These are phyloP conservation scores for Spondyliosoma cantharus DNA, from an alignment of 2,797 vertebrate genomes.

Conservation along the genomic window DNA sequence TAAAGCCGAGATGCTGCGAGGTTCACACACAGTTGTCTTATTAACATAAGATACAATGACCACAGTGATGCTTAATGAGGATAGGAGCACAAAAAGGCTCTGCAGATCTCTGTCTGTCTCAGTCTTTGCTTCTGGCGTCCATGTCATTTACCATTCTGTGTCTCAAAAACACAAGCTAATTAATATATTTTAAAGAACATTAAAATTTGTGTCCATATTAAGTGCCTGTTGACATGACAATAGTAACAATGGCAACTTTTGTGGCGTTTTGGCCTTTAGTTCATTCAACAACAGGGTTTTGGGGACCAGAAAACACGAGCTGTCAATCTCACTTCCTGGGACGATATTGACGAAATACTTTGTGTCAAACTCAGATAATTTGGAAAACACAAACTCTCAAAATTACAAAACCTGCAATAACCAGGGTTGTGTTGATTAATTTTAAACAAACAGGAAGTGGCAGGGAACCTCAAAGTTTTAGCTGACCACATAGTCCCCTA, in stretches of 20 bases:
- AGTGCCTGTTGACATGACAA: too few relatives aligned
- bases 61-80: conserved; percentile 65
- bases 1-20: conserved; percentile 49
- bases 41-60: conserved; percentile 63
- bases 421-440: too few relatives aligned
- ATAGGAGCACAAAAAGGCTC: conserved; percentile 53
- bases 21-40: conserved; percentile 53
- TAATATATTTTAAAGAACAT: not conserved
- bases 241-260: too few relatives aligned
- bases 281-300: too few relatives aligned
- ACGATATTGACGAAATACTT: too few relatives aligned
- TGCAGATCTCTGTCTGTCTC: conserved; percentile 30
- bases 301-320: too few relatives aligned
- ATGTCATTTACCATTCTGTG: not conserved
- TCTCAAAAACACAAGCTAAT: conserved; percentile 11
- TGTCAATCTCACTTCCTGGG: too few relatives aligned
- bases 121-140: conserved; percentile 22
- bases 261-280: too few relatives aligned
- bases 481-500: too few relatives aligned
- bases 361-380: not conserved
- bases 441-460: not conserved
- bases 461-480: not conserved
- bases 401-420: not conserved
- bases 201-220: not conserved
- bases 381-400: not conserved